phyloP scores from a whole-genome alignment of 2,888 invertebrate species.

The Orchestes rusci region DNA sequence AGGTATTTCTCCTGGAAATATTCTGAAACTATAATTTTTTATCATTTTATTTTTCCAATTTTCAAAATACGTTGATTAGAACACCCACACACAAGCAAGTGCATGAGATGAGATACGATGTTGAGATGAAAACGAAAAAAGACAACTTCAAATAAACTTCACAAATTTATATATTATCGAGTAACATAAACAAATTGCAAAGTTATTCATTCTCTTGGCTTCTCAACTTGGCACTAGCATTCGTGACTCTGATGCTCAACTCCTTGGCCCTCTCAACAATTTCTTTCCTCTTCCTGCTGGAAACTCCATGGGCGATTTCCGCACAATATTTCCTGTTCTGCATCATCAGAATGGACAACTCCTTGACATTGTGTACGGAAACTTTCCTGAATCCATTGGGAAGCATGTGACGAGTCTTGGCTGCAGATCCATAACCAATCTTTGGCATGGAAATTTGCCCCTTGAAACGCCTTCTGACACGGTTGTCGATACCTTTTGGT shows the following conservation, averaged over 20 bases:
- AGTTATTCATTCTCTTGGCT: slow-evolving; percentile 97
- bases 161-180: too few species aligned
- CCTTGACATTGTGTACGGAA: slow-evolving; percentile 80
- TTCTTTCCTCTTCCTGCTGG: slow-evolving; percentile 92
- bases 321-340: slow-evolving; percentile 96
- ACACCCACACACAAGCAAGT: too few species aligned
- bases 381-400: slow-evolving; percentile 98
- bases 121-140: too few species aligned
- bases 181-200: too few species aligned
- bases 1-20: too few species aligned
- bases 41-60: too few species aligned
- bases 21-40: too few species aligned
- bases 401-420: slow-evolving; percentile 92
- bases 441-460: slow-evolving; percentile 98
- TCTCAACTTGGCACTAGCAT: slow-evolving; percentile 91
- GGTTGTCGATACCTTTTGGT: slow-evolving; percentile 99
- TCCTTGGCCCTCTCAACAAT: slow-evolving; percentile 97
- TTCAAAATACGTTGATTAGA: too few species aligned
- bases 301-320: slow-evolving; percentile 96
- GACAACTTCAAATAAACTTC: too few species aligned
- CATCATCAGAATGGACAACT: slow-evolving; percentile 97
- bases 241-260: slow-evolving; percentile 90
- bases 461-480: slow-evolving; percentile 98
- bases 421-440: slow-evolving; percentile 97
- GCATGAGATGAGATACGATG: too few species aligned